Evolutionary conservation across 2,113 vertebrate species (phyloP).

Genomic region (Deroptyus accipitrinus): DNA sequence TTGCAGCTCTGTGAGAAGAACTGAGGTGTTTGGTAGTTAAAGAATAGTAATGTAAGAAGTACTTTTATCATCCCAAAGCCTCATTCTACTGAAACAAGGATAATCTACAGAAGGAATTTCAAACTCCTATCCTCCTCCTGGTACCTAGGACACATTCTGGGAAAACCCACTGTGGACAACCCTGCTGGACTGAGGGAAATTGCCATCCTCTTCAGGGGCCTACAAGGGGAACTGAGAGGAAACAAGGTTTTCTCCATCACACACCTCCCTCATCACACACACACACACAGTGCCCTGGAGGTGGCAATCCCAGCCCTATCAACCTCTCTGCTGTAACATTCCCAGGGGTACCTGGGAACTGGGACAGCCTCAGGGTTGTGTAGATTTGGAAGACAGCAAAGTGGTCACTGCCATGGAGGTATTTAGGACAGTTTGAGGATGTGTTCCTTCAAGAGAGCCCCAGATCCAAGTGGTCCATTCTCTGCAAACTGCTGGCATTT

Average conservation of each 20-base stretch:
- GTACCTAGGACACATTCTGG: not conserved
- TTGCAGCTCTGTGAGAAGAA: not conserved
- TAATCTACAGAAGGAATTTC: not conserved
- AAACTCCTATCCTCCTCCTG: not conserved
- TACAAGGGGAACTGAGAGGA: not conserved
- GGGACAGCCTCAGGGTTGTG: not conserved
- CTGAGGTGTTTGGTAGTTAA: not conserved
- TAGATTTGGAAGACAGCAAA: not conserved
- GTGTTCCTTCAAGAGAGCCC: not conserved
- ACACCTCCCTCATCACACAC: not conserved
- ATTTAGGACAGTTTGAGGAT: not conserved
- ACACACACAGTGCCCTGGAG: not conserved
- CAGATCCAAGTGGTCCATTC: not conserved
- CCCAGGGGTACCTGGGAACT: not conserved
- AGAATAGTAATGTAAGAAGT: not conserved
- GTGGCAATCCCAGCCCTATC: not conserved
- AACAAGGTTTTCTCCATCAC: fast-evolving
- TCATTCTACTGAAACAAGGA: not conserved
- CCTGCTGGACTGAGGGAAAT: not conserved
- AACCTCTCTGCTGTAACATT: fast-evolving
- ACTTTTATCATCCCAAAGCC: not conserved
- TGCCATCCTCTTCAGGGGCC: not conserved
- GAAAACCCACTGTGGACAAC: not conserved
- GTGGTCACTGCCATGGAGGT: fast-evolving
- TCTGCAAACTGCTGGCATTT: not conserved